Percentiles rank a stretch among this genome's conserved stretches.
Evolutionary conservation across 1,140 invertebrate genomes (phyloP).

Genomic region (Drosophila yakuba): DNA sequence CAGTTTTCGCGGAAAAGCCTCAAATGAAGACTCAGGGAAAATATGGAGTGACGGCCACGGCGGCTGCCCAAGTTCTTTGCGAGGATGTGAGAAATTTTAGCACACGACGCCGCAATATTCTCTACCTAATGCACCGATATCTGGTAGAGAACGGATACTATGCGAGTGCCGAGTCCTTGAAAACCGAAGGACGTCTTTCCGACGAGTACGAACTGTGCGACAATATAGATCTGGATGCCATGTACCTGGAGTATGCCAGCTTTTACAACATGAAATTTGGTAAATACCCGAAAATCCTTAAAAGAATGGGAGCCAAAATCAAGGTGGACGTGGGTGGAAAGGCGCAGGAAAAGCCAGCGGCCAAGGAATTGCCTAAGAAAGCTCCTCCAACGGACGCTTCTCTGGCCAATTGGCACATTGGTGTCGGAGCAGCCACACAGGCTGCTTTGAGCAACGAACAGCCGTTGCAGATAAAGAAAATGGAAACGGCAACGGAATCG

Average conservation of each 20-base stretch:
- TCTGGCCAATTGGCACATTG: conserved; percentile 55
- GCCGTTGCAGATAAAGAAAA: conserved; percentile 61
- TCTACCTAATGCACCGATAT: conserved; percentile 92
- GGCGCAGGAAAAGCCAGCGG: neutral
- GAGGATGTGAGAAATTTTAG: conserved; percentile 75
- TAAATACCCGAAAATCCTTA: conserved; percentile 92
- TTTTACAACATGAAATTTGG: conserved; percentile 94
- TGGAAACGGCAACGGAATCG: conserved; percentile 41
- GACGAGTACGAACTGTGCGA: conserved; percentile 93
- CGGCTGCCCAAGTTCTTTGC: conserved; percentile 48
- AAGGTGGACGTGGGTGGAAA: conserved; percentile 60
- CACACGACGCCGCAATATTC: conserved; percentile 88
- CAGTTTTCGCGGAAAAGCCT: neutral
- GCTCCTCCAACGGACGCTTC: neutral
- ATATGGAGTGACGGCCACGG: conserved; percentile 62
- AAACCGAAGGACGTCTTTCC: conserved; percentile 89
- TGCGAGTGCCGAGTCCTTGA: conserved; percentile 87
- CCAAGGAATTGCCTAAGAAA: neutral
- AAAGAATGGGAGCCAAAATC: conserved; percentile 84
- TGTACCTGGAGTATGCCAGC: conserved; percentile 94
- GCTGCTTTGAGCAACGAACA: conserved; percentile 46
- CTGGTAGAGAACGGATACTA: conserved; percentile 90
- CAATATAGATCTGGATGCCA: conserved; percentile 94
- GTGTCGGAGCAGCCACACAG: conserved; percentile 57
- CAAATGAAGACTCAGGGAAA: conserved; percentile 66